These are phyloP conservation scores for Rhinolophus sinicus DNA, from an alignment of 2,113 vertebrate genomes.

Conservation along the genomic window DNA sequence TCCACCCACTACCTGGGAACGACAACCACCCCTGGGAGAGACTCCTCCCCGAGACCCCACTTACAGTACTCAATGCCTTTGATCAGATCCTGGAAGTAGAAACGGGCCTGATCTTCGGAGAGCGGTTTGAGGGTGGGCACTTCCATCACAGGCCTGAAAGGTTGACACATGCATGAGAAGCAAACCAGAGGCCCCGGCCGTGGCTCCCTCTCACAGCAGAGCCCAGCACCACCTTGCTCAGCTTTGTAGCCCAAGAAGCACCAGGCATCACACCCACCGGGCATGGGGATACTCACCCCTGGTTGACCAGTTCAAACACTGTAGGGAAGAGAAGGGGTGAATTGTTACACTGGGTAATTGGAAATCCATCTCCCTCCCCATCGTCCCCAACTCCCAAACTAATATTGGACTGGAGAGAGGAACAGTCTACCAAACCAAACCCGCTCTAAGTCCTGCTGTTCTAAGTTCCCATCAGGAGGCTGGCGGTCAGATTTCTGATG, in stretches of 20 bases:
- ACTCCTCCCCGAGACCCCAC: slow-evolving; percentile 45
- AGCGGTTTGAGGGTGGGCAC: slow-evolving; percentile 95
- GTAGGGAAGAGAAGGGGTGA: slow-evolving; percentile 78
- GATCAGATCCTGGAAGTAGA: slow-evolving; percentile 98
- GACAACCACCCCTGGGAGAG: not conserved
- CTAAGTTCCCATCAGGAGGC: not conserved
- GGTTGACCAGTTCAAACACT: slow-evolving; percentile 98
- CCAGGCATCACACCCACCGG: accelerated
- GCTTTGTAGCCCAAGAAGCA: not conserved
- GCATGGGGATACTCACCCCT: slow-evolving; percentile 91
- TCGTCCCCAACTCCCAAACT: not conserved
- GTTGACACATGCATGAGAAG: not conserved
- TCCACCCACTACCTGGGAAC: not conserved
- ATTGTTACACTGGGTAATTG: not conserved
- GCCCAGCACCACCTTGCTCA: not conserved
- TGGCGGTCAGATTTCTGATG: not conserved
- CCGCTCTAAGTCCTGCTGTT: not conserved
- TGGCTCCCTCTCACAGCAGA: not conserved
- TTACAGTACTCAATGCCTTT: slow-evolving; percentile 98
- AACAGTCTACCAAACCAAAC: not conserved
- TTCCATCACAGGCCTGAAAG: slow-evolving; percentile 96
- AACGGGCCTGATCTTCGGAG: slow-evolving; percentile 95
- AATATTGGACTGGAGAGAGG: not conserved
- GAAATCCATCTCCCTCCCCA: not conserved
- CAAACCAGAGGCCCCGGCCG: not conserved